Percentiles rank a stretch among this genome's conserved stretches.
phyloP scores from a whole-genome alignment of 2,113 vertebrate genomes.

The Vidua macroura region DNA sequence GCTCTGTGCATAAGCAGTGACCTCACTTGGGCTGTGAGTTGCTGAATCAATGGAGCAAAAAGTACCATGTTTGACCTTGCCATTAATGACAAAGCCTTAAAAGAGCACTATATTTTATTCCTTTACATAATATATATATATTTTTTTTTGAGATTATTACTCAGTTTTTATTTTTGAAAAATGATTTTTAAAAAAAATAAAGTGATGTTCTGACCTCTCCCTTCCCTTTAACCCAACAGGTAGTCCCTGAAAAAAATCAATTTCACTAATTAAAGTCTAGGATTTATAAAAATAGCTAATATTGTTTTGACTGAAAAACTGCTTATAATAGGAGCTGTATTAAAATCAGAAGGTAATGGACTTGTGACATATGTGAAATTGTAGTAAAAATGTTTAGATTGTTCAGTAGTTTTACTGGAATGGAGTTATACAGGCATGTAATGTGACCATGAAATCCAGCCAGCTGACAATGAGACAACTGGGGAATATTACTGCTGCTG shows the following conservation, averaged over 20 bases:
- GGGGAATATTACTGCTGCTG: background rate
- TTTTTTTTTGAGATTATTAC: background rate
- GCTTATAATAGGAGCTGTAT: conserved; percentile 3
- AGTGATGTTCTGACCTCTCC: background rate
- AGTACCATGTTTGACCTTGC: conserved; percentile 65
- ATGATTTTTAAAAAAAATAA: background rate
- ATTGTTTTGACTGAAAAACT: conserved; percentile 32
- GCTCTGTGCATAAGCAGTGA: conserved; percentile 62
- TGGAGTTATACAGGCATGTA: background rate
- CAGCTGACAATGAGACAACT: background rate
- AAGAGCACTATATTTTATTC: background rate
- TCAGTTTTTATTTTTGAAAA: background rate
- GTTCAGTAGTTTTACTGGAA: background rate
- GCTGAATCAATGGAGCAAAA: conserved; percentile 71
- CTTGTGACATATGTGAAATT: background rate
- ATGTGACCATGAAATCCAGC: background rate
- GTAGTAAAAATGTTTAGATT: background rate
- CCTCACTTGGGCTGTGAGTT: conserved; percentile 53
- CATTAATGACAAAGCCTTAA: conserved; percentile 57
- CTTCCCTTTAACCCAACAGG: background rate
- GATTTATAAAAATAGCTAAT: conserved; percentile 8
- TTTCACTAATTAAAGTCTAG: background rate
- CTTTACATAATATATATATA: background rate
- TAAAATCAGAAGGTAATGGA: background rate
- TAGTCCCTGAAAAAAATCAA: background rate